Conservation (phyloP, 2,113 vertebrate genomes). For the Antigone vipio region DNA sequence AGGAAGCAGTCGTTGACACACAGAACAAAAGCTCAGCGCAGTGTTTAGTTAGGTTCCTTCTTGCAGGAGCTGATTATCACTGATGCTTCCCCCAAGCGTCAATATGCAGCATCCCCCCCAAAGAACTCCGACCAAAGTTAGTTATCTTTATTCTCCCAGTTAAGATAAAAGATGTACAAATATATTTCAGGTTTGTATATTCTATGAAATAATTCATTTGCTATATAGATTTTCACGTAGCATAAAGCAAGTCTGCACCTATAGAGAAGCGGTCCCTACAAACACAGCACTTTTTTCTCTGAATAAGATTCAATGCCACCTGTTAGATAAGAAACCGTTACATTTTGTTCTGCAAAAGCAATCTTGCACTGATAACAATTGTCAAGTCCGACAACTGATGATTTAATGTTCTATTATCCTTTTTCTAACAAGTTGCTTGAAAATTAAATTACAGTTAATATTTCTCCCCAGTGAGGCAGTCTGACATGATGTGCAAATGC, state of each 20-base stretch:
- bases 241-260: background rate
- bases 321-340: background rate
- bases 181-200: background rate
- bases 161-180: background rate
- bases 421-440: constrained; percentile 2
- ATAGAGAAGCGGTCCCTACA: background rate
- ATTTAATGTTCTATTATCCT: background rate
- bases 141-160: background rate
- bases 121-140: background rate
- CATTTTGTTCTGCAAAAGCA: constrained; percentile 5
- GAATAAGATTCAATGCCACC: background rate
- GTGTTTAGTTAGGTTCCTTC: background rate
- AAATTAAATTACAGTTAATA: constrained; percentile 37
- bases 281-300: background rate
- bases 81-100: background rate
- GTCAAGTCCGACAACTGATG: background rate
- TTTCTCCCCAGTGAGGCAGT: background rate
- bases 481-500: constrained; percentile 11
- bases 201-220: background rate
- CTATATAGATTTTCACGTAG: background rate
- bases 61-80: background rate
- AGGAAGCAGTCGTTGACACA: background rate
- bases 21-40: background rate
- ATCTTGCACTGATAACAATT: background rate
- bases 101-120: background rate